Conservation (phyloP, 2,888 invertebrate species). For the Parnassius orleans region DNA sequence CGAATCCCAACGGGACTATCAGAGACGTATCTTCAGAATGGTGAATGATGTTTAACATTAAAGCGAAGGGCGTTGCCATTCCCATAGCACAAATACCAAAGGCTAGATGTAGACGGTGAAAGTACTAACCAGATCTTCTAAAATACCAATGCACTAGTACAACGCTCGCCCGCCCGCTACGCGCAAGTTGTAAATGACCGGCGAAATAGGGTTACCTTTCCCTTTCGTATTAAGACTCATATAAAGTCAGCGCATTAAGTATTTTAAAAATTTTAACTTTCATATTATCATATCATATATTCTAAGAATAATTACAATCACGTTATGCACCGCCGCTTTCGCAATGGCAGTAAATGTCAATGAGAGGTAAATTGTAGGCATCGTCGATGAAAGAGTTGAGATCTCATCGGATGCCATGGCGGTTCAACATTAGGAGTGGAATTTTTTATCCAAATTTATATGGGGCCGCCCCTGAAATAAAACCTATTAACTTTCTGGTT, state of each 20-base stretch:
- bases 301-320: neutral
- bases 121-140: constrained; percentile 63
- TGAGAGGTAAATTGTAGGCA: too few species aligned
- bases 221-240: neutral
- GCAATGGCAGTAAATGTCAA: too few species aligned
- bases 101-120: constrained; percentile 70
- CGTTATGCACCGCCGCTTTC: too few species aligned
- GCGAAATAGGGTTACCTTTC: constrained; percentile 13
- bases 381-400: too few species aligned
- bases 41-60: constrained; percentile 50
- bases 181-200: constrained; percentile 40
- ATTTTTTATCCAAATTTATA: too few species aligned
- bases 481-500: too few species aligned
- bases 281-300: neutral
- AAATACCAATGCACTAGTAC: constrained; percentile 62
- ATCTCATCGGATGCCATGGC: too few species aligned
- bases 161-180: constrained; percentile 35
- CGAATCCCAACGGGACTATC: constrained; percentile 23
- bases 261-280: neutral
- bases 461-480: too few species aligned
- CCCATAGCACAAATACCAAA: constrained; percentile 69
- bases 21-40: constrained; percentile 23
- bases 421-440: too few species aligned
- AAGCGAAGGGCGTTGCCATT: constrained; percentile 48
- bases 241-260: neutral